Base-by-base conservation (phyloP, 2,888 invertebrate genomes). In the Mimas tiliae region DNA sequence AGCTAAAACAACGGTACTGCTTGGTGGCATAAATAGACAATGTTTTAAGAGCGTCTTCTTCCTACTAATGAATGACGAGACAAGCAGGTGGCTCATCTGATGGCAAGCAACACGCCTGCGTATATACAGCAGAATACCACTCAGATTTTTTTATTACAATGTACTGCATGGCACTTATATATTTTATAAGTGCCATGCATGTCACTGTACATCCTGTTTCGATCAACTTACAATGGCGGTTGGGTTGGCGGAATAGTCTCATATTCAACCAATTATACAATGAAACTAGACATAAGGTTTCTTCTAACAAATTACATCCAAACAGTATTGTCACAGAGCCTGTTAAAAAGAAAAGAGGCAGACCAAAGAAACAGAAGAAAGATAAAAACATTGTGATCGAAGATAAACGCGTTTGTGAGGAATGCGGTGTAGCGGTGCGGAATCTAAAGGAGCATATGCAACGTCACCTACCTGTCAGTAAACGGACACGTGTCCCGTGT, bases 361-460 rank as follows among this genome's bases (percentile, higher is more conserved):
- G 74, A 69, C 70, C 66, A 69, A 79, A 72, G 72, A 69, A 68
- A 69, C 69, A 2, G 79, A 68, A 72, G 12, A 16, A 50, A 65
- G 67, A 67, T 67, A 67, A 68, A 11, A 48, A 6, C 50, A 68
- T 34, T 70, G 27, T 50, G 45, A 68, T 63, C 67, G 69, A 33
- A 71, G 62, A 62, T 63, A 72, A 63, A 72, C 79, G 84, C 70
- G 75, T 92, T 16, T 93, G 93, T 70, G 90, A 87, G 1, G 86
- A 87, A 67, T 93, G 93, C 62, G 93, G 93, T 0, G 86, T 87
- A 58, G 74, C 77, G 0, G 89, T 91, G 0, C 76, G 77, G 1
- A 83, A 90, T 65, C 65, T 93, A 6, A 86, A 81, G 47, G 71
- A 79, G 0, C 93, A 93, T 42, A 72, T 80, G 33, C 65, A 70